Conservation (phyloP, 2,113 vertebrate genomes). For the Halichoeres trimaculatus region DNA sequence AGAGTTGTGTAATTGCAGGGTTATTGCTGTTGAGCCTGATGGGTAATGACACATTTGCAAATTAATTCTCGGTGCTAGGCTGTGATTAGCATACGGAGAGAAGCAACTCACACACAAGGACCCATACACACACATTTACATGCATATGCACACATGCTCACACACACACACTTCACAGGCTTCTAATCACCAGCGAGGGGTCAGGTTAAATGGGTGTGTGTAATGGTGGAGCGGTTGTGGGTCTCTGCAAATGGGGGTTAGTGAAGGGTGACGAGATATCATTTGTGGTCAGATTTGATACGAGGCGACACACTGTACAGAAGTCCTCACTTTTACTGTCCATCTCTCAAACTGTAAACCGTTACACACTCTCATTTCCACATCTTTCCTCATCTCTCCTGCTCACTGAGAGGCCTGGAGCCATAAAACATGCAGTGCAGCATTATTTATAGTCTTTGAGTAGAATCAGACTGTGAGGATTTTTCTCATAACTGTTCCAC, state of each 20-base stretch:
- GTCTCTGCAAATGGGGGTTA: conserved; percentile 66
- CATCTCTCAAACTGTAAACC: background rate
- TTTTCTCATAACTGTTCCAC: no score
- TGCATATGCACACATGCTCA: conserved; percentile 49
- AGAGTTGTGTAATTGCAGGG: conserved; percentile 93
- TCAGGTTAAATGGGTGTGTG: conserved; percentile 72
- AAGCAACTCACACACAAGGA: conserved; percentile 82
- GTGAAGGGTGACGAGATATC: conserved; percentile 62
- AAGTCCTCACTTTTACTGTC: background rate
- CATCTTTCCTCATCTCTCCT: no score
- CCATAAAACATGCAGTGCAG: no score
- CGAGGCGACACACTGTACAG: background rate
- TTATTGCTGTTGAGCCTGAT: conserved; percentile 96
- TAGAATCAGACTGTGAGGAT: no score
- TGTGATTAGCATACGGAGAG: conserved; percentile 90
- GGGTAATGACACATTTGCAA: conserved; percentile 99
- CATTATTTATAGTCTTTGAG: no score
- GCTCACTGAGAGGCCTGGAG: no score
- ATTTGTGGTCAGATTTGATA: conserved; percentile 53
- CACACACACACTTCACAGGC: conserved; percentile 53
- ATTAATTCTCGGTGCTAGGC: conserved; percentile 95
- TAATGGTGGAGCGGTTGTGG: conserved; percentile 50
- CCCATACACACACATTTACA: conserved; percentile 19
- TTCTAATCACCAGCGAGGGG: conserved; percentile 74
- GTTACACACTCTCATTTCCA: no score